Evolutionary conservation across 2,113 vertebrate genomes (phyloP), one percentile per base, ranked within the genome.

Genomic region (Chionodraco myersi): DNA sequence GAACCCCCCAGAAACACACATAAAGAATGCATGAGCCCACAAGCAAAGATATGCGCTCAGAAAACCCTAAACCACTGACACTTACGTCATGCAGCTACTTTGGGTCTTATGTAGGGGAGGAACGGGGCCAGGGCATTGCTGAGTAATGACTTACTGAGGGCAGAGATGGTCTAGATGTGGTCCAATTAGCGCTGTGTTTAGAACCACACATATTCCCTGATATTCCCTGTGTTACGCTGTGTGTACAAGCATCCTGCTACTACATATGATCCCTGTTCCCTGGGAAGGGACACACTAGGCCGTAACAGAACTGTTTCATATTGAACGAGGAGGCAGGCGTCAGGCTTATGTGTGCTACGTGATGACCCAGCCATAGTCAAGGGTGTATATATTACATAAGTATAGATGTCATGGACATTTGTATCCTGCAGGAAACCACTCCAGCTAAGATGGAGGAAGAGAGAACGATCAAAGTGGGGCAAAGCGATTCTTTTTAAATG

Each of bases 161-260:
- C 85, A 90, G 63, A 89, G 86, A 88, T 86, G 73, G 86, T 84
- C 77, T 85, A 87, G 84, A 88, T 92, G 79, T 75, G 87, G 87
- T 83, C 87, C 89, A 92, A 89, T 91, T 89, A 91, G 80, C 10
- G 26, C 80, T 63, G 67, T 85, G 86, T 91, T 93, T 88, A 89
- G 82, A 90, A 83, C 83, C 69, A 68, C 59, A 80, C 81, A 79
- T 88, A 75, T 74, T 86, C 75, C 70, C 66, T 63, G 65, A 89
- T 92, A 78, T 81, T 77, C 69, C 84, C 72, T 72, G 82, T 83
- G 36, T 87, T 91, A 83, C 48, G 34, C 80, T 77, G 75, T 79
- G 83, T 83, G 68, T 84, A 89, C 74, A 88, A 77, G 51, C 77
- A 75, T 83, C 76, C 75, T 45, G 63, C 72, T 57, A 75, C 30